Evolutionary conservation across 2,797 vertebrate genomes (phyloP), one percentile per base, ranked within the genome.

Genomic region (Sorex maritimensis): DNA sequence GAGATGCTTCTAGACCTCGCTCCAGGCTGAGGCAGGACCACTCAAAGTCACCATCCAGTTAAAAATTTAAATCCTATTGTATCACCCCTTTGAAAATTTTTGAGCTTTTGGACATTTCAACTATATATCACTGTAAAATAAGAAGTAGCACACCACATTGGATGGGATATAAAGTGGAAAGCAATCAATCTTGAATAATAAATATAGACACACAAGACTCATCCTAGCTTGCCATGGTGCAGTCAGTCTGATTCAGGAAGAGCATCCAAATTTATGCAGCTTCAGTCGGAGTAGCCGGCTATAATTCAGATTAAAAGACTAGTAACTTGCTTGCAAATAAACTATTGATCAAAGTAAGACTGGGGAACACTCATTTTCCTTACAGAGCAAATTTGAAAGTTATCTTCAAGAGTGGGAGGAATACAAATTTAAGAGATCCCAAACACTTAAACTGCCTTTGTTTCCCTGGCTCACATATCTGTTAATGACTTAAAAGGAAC

Each of bases 341-440:
- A 85, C 91, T 58, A 82, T 46, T 67, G 81, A 71, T 49, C 5
- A 2, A 28, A 5, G 23, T 15, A 41, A 49, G 72, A 55, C 63
- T 81, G 71, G 83, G 91, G 17, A 28, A 6, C 78, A 81, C 49
- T 82, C 65, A 12, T 88, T 90, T 88, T 91, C 90, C 86, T 92
- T 26, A 21, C 1, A 49, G 77, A 82, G 24, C 81, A 91, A 52
- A 83, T 83, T 86, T 88, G 72, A 21, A 73, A 84, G 84, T 34
- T 34, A 38, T 72, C 52, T 87, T 4, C 52, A 46, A 6, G 49
- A 38, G 28, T 4, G 19, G 2, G 34, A 73, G 8, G n/a, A 5
- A 34, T 73, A 19, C 55, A 91, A 93, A 94, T 82, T 49, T 81
- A 41, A 75, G 34, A 94, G 46, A n/a, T 4, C 17, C 81, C 23